Evolutionary conservation across 1,140 invertebrate species (phyloP).

Genomic region (Vanessa tameamea): DNA sequence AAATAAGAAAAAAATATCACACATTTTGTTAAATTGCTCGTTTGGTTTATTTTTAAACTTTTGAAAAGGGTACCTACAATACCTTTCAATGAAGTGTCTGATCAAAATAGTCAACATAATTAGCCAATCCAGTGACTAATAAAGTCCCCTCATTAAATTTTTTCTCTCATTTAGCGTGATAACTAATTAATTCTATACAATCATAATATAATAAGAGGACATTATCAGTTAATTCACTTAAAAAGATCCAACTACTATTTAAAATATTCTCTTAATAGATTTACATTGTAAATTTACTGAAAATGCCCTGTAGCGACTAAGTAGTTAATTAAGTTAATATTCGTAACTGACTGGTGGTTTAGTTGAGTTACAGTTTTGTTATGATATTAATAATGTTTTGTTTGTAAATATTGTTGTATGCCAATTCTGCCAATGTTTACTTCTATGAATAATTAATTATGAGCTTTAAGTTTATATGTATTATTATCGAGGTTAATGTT

Average conservation of each 20-base stretch:
- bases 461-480: slow-evolving; percentile 8
- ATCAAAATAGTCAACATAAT: not conserved
- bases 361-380: slow-evolving; percentile 29
- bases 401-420: slow-evolving; percentile 32
- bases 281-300: slow-evolving; percentile 19
- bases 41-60: no score
- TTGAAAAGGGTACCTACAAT: no score
- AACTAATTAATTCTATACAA: slow-evolving; percentile 26
- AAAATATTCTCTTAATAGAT: not conserved
- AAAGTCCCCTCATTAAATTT: slow-evolving; percentile 24
- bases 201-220: slow-evolving; percentile 6
- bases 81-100: not conserved
- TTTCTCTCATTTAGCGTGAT: slow-evolving; percentile 26
- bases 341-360: slow-evolving; percentile 28
- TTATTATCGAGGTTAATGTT: not conserved
- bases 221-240: slow-evolving; percentile 1
- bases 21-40: not conserved
- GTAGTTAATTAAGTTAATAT: slow-evolving; percentile 14
- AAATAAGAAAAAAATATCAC: not conserved
- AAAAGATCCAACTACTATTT: not conserved
- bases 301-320: slow-evolving; percentile 9
- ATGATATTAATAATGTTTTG: slow-evolving; percentile 26
- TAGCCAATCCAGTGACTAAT: slow-evolving; percentile 17
- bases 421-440: slow-evolving; percentile 5
- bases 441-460: not conserved